phyloP scores from a whole-genome alignment of 2,797 vertebrate genomes.

The Oreochromis mossambicus region DNA sequence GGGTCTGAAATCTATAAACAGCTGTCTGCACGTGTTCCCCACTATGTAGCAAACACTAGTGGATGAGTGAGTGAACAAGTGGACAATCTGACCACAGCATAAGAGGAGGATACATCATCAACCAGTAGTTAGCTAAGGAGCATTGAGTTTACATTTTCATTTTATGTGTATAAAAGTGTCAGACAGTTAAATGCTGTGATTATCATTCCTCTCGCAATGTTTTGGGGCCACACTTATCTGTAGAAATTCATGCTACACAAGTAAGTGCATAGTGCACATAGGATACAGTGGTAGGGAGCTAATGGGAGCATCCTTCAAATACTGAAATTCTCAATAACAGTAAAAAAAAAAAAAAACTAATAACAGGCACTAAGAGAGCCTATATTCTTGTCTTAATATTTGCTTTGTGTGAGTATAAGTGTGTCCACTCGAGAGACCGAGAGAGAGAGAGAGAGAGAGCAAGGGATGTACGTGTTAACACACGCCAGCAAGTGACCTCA shows the following conservation, averaged over 20 bases:
- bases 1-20: neutral
- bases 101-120: neutral
- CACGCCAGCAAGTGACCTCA: conserved; percentile 57
- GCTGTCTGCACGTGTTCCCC: neutral
- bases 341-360: neutral
- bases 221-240: neutral
- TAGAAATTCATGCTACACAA: neutral
- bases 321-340: neutral
- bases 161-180: neutral
- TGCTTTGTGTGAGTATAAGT: neutral
- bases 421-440: neutral
- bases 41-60: neutral
- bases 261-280: neutral
- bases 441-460: neutral
- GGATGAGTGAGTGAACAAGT: neutral
- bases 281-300: neutral
- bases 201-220: neutral
- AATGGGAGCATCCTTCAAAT: neutral
- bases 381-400: neutral
- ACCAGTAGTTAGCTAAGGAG: neutral
- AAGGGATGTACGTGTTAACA: conserved; percentile 25
- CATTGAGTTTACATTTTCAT: neutral
- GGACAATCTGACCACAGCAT: neutral
- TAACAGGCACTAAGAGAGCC: neutral
- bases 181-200: neutral